Percentiles rank a stretch among this genome's conserved stretches.
These are phyloP conservation scores for Clarias batrachus DNA, from an alignment of 2,113 vertebrate species.

Conservation along the genomic window DNA sequence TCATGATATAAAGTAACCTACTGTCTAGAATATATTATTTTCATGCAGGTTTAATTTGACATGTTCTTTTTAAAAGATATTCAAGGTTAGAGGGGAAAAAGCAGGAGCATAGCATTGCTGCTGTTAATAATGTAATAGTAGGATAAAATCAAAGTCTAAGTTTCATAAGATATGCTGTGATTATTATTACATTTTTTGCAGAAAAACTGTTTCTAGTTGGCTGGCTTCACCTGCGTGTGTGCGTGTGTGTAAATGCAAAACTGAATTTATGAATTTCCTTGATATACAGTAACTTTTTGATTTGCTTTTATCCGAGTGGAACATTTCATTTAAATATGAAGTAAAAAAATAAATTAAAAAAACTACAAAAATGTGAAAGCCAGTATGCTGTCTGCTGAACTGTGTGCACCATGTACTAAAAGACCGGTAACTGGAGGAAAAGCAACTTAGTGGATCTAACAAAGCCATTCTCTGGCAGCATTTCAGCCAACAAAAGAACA, in stretches of 20 bases:
- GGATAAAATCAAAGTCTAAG: constrained; percentile 13
- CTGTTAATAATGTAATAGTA: neutral
- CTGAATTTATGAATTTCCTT: neutral
- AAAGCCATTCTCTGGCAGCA: neutral
- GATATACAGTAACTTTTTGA: neutral
- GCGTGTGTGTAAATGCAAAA: neutral
- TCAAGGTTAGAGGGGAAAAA: neutral
- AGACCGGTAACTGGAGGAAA: constrained; percentile 1
- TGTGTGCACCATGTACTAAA: constrained; percentile 30
- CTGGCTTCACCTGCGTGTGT: neutral
- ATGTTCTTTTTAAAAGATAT: neutral
- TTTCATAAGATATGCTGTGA: constrained; percentile 9
- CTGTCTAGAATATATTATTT: neutral
- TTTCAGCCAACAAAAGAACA: constrained; percentile 3
- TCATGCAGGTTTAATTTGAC: neutral
- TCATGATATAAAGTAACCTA: neutral
- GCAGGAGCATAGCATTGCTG: neutral
- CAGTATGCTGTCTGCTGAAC: neutral
- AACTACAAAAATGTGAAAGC: neutral
- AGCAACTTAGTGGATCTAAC: constrained; percentile 2
- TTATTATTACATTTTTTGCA: neutral
- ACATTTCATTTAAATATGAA: constrained; percentile 22
- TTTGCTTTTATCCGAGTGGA: neutral
- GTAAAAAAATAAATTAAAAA: neutral
- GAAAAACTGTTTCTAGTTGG: neutral